Evolutionary conservation across 2,797 vertebrate species (phyloP), one percentile per base, ranked within the genome.

Genomic region (Danio albolineatus): DNA sequence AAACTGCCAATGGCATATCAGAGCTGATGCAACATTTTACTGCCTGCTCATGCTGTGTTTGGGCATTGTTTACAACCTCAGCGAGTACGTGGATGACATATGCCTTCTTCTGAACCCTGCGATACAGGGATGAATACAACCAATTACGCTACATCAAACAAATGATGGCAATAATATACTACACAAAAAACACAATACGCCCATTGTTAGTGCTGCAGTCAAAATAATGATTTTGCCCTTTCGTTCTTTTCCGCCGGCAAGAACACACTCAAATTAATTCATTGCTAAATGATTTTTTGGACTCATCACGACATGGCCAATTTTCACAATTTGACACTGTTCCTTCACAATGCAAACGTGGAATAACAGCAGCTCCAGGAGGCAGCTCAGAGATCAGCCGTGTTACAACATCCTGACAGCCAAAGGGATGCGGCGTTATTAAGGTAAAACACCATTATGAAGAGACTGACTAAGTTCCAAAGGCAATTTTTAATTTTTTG

Each of bases 1-100:
- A 62, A 78, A 79, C 56, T 61, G 57, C 76, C 57, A 61, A 12
- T 79, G 76, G 67, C 46, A 53, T 62, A 41, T 71, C 57, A 62
- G 76, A 62, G 67, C 76, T 79, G 76, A 79, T 62, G 76, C 67
- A 79, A 79, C 67, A 71, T 71, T 79, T 72, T 61, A 70, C 57
- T 79, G 76, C 66, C 76, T 62, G 76, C 69, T 78, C 67, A 62
- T 12, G 56, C 67, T 71, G 76, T 70, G 76, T 71, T 62, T 79
- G 76, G 76, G 71, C 76, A 71, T 62, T 72, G 76, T 71, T 71
- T 79, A 79, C 67, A 70, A 62, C 38, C 57, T 79, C 67, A 53
- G 21, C 6, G 38, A 71, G 38, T 61, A 79, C 14, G 14, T n/a
- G 39, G 64, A 71, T 72, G 57, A 54, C 66, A 79, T 71, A 62